Evolutionary conservation across 2,113 vertebrate genomes (phyloP), one percentile per base, ranked within the genome.

Genomic region (Clupea harengus): DNA sequence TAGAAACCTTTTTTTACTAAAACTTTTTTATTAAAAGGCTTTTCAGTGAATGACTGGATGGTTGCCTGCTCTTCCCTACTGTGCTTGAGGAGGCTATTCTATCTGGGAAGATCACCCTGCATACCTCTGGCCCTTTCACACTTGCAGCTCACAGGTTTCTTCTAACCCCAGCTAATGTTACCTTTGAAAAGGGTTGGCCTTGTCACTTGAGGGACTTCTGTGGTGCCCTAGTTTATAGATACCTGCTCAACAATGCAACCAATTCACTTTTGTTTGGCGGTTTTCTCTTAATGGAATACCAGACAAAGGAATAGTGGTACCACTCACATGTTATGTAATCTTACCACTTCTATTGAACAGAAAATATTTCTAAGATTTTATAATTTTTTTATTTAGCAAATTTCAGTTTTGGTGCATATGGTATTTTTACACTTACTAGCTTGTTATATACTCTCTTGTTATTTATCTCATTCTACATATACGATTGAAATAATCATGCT

Each of bases 151-250:
- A 9, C 64, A 28, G 28, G 11, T 32, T 25, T 72, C 64, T 4
- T 28, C 28, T 64, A 9, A 64, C 60, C 20, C 6, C 25, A 72
- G n/a, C n/a, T 72, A 32, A 28, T 72, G 64, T 72, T 72, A 72
- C 64, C 57, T n/a, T 64, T 64, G 2, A 72, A 72, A 32, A 32
- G 28, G 20, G 64, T 32, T 72, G 64, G 64, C 25, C 64, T 72
- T 0, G 0, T 72, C 64, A 28, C 64, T 72, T 32, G 9, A 32
- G 25, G 64, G 25, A 32, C 64, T 72, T 72, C n/a, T 15, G 9
- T 72, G 64, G 64, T 72, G 64, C n/a, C 64, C 64, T 72, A 82
- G 57, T 81, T 86, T 80, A 86, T 8, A 86, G 47, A 83, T 45
- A 78, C 81, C 81, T 78, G 64, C 67, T 86, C 67, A 57, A 46